Evolutionary conservation across 2,113 vertebrate species (phyloP).

Genomic region (Vimba vimba): DNA sequence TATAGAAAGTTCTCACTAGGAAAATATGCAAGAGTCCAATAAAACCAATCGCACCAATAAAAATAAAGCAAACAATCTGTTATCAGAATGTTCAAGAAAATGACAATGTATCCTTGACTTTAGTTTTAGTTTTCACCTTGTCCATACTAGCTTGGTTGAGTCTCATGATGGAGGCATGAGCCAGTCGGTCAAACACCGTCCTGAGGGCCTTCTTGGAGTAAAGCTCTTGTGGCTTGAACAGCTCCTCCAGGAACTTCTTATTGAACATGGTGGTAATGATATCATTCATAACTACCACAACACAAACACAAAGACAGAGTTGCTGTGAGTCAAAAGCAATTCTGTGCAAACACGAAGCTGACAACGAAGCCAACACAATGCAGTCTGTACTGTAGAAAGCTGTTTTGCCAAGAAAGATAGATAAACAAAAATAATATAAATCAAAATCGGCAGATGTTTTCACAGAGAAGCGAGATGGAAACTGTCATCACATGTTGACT

Average conservation of each 20-base stretch:
- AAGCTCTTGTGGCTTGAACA: conserved; percentile 97
- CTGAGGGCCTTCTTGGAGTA: conserved; percentile 96
- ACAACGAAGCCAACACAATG: conserved; percentile 31
- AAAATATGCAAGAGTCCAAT: neutral
- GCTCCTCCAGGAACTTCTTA: conserved; percentile 93
- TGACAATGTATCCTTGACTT: neutral
- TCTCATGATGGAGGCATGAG: conserved; percentile 97
- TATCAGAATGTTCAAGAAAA: neutral
- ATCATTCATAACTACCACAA: conserved; percentile 91
- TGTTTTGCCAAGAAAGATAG: neutral
- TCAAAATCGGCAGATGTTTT: conserved; percentile 12
- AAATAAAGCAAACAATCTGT: neutral
- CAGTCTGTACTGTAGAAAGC: conserved; percentile 18
- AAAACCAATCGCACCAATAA: neutral
- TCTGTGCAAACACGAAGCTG: neutral
- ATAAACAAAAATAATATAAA: neutral
- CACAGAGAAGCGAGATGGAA: neutral
- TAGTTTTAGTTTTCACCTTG: conserved; percentile 78
- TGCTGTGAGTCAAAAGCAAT: conserved; percentile 1
- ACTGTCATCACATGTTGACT: conserved; percentile 2
- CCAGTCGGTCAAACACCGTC: conserved; percentile 92
- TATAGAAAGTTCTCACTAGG: neutral
- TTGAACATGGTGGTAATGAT: conserved; percentile 99
- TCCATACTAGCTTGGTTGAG: conserved; percentile 99
- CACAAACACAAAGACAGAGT: conserved; percentile 49